Base-by-base conservation (phyloP, 2,113 vertebrate genomes). In the Guaruba guarouba region DNA sequence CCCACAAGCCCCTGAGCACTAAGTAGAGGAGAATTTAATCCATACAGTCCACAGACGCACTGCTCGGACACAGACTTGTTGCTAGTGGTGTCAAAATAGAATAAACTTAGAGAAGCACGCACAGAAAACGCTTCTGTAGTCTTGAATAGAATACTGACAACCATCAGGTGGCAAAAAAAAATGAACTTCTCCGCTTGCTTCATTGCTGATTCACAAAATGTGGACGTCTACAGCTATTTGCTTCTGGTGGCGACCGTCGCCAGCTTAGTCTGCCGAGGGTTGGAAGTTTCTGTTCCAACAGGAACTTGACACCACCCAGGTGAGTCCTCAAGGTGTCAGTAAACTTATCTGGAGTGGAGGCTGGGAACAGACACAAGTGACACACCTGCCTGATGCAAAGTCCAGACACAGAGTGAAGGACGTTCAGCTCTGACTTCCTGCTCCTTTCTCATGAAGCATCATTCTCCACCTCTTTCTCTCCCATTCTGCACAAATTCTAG, bases 11-110 rank as follows among this genome's bases (percentile, higher is more conserved):
- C 98, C 43, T 18, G 39, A 16, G 97, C 97, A 1, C 76, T 69
- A 4, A 63, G 68, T 33, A 76, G 59, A 19, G 96, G 98, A 14
- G 98, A 98, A 37, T 97, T 77, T 44, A 96, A 68, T 39, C 98
- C 98, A 15, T 97, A 98, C 33, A 88, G 31, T 41, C 98, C 98
- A 23, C 97, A 98, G 6, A 97, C 81, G 7, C 98, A 98, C 5
- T 29, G 49, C 46, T 98, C 96, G 0, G 25, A 94, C 33, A 55
- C 55, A 5, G 96, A 93, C 6, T 17, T 48, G 83, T 98, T 98
- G 92, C 64, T 95, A 17, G 41, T 82, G 46, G 88, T 46, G 49
- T 97, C 95, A 78, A 92, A 96, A 51, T 97, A 98, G 54, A 92
- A 67, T 15, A 98, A 76, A 55, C 51, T 97, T 31, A 98, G 41